Base-by-base conservation (phyloP, 2,113 vertebrate species). In the Trachemys scripta region DNA sequence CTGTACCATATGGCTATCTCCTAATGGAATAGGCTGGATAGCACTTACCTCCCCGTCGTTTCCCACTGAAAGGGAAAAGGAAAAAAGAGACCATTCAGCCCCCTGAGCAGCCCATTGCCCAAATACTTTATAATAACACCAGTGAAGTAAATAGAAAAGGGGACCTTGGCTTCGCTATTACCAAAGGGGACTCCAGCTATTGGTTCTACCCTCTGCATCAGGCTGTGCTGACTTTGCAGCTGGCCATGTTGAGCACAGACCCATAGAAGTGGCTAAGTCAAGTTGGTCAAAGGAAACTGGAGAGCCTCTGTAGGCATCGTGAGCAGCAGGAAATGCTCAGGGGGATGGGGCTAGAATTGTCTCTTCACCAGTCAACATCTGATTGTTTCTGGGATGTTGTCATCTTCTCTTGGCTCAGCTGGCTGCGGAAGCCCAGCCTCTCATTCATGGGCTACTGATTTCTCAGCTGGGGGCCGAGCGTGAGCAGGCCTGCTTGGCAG, bases 401-500 rank as follows among this genome's bases (percentile, higher is more conserved):
- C 92, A 84, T 94, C 94, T 95, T 96, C 97, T 93, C 83, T 89
- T 92, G 95, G 94, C 88, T 89, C 85, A 47, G 94, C 90, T 85
- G 29, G 7, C 92, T 91, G 94, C 94, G 0, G 88, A 94, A 96
- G 94, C 49, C 94, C 95, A 93, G 96, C 85, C 96, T 87, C 96
- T 97, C 96, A 96, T 97, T 97, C 97, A 96, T 54, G 47, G 95
- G 92, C 4, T 45, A 88, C 95, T 79, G 93, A 20, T 87, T 95
- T 87, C 1, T 6, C 89, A 78, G 95, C 86, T 47, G 96, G 92
- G 92, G 93, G 95, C 95, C 87, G 90, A 42, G 84, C 93, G 72
- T 38, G 89, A 88, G 84, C 75, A 85, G 84, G 91, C 76, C 97
- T 96, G 97, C 90, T 98, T 97, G 89, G 1, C 53, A 98, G 97